Percentiles rank a stretch among this genome's conserved stretches.
These are phyloP conservation scores for Thaleichthys pacificus DNA, from an alignment of 2,797 vertebrate species.

Conservation along the genomic window DNA sequence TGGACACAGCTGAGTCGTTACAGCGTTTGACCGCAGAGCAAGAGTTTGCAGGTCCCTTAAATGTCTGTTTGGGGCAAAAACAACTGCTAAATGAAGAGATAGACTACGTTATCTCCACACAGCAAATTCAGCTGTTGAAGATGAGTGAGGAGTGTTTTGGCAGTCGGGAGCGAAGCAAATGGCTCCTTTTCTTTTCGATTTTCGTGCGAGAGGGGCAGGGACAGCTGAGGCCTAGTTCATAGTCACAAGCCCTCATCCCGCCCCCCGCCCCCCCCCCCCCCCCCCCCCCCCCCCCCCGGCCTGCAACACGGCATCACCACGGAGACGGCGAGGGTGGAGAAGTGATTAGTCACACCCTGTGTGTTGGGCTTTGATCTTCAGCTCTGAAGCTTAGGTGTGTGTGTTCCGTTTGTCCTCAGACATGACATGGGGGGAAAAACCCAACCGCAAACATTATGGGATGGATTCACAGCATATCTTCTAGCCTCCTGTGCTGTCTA, in stretches of 20 bases:
- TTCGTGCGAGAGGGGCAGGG: slow-evolving; percentile 5
- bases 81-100: no score
- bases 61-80: no score
- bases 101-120: background rate
- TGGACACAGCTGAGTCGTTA: no score
- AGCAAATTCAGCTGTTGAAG: background rate
- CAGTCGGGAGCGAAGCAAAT: background rate
- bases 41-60: no score
- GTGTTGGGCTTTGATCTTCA: slow-evolving; percentile 45
- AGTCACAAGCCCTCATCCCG: slow-evolving; percentile 1
- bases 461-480: no score
- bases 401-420: background rate
- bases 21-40: no score
- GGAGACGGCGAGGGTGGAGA: slow-evolving; percentile 17
- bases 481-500: background rate
- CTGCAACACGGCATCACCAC: slow-evolving; percentile 3
- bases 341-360: slow-evolving; percentile 38
- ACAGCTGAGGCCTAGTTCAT: slow-evolving; percentile 33
- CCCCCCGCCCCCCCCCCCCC: slow-evolving; percentile 14
- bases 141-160: background rate
- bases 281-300: background rate
- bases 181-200: slow-evolving; percentile 9
- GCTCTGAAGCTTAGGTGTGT: slow-evolving; percentile 20
- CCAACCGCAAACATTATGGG: background rate
- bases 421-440: no score